Conservation (phyloP, 2,113 vertebrate species). For the Embiotoca jacksoni region DNA sequence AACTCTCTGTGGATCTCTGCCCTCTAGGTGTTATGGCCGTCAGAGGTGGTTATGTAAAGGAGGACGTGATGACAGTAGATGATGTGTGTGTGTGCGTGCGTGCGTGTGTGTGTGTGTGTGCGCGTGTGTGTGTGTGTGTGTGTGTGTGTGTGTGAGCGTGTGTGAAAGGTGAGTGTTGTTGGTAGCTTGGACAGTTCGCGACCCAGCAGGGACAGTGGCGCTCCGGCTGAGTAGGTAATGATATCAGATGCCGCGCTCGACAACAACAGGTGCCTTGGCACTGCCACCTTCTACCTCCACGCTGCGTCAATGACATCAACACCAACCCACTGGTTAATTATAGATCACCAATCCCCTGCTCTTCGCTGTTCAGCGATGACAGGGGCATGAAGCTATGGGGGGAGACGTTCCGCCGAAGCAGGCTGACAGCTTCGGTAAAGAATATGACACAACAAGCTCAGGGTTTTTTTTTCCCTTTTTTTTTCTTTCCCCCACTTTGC, state of each 20-base stretch:
- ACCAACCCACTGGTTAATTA: constrained; percentile 98
- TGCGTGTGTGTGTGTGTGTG: constrained; percentile 9
- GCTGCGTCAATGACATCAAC: constrained; percentile 99
- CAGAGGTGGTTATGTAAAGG: constrained; percentile 75
- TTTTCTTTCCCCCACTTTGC: neutral
- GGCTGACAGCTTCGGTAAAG: constrained; percentile 41
- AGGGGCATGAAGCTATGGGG: constrained; percentile 31
- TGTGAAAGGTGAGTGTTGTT: constrained; percentile 82
- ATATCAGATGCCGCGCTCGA: constrained; percentile 99
- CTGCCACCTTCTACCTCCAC: constrained; percentile 94
- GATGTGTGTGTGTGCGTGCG: constrained; percentile 18
- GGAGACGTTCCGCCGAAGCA: constrained; percentile 45
- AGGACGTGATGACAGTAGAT: constrained; percentile 67
- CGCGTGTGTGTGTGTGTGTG: constrained; percentile 5
- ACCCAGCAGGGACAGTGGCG: constrained; percentile 94
- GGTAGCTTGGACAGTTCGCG: constrained; percentile 95
- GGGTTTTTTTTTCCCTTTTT: neutral
- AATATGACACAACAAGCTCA: constrained; percentile 36
- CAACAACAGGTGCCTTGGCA: constrained; percentile 99
- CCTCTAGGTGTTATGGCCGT: constrained; percentile 71
- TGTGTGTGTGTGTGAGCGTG: constrained; percentile 30
- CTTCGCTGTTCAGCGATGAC: constrained; percentile 56
- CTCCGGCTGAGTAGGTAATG: constrained; percentile 99
- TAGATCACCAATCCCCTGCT: constrained; percentile 85
- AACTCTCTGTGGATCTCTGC: constrained; percentile 72